Evolutionary conservation across 2,797 vertebrate species (phyloP), one percentile per base, ranked within the genome.

Genomic region (Serranus cabrilla): DNA sequence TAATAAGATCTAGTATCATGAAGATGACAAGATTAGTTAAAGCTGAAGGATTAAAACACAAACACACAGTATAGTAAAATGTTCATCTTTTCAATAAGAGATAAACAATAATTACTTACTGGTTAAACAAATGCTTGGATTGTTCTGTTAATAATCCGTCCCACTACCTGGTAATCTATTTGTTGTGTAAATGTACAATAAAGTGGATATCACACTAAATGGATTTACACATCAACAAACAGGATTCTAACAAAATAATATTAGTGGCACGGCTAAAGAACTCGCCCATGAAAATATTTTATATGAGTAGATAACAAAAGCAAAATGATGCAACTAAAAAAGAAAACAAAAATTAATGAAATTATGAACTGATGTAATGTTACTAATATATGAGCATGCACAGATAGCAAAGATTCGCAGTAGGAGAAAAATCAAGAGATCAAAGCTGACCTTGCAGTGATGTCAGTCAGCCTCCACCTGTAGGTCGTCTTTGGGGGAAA

Each of bases 361-460:
- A 31, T 31, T 31, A n/a, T n/a, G n/a, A n/a, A n/a, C n/a, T n/a
- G n/a, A n/a, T n/a, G n/a, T n/a, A n/a, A n/a, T n/a, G n/a, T n/a
- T n/a, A 6, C 27, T 31, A 31, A 31, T 3, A 31, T 31, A 25
- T 0, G 13, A 69, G 14, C 51, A 42, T 3, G 11, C 10, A 34
- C 16, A 25, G 43, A 10, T 0, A 57, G 61, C 54, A 37, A 49
- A 68, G 5, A 23, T 34, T 25, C 5, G 6, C 1, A 25, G 12
- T 2, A 13, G 12, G 27, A 13, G 5, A 20, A 55, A 51, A 43
- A 20, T 56, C 12, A 31, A 57, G 17, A 76, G 45, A 80, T 65
- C 1, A 45, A 55, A 61, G 49, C 94, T 91, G 85, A 95, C 94
- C 94, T 94, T 90, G 58, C 59, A 49, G 37, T 47, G 71, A 71